Evolutionary conservation across 2,113 vertebrate species (phyloP), one percentile per base, ranked within the genome.

Genomic region (Nyctibius bracteatus): DNA sequence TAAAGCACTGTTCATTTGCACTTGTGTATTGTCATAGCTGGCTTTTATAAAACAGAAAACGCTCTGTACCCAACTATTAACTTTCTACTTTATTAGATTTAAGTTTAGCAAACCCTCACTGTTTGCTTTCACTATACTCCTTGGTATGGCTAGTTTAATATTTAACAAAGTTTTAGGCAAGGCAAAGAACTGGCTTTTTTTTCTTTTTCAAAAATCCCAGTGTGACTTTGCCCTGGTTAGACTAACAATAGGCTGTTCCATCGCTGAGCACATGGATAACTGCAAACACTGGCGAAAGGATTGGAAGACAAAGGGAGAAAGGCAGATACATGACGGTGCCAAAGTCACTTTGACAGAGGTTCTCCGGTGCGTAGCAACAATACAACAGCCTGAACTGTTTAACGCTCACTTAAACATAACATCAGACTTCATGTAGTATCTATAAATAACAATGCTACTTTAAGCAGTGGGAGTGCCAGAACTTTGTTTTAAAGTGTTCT

Each of bases 371-470:
- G 18, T 86, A 94, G 95, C 92, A 97, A 97, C 96, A 96, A 95
- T 93, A 91, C 87, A 96, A 94, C 94, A 96, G 92, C 79, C 92
- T 93, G 91, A 81, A 95, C 93, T 95, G 95, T 96, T 97, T 96
- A 97, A 97, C 37, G 75, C 95, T 96, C 96, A 96, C 96, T 97
- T 96, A 97, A 97, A 97, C 96, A 79, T 86, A 97, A 96, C 94
- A 97, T 97, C 94, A 96, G 84, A 47, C 94, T 90, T 88, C 95
- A 88, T 96, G 94, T 95, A 96, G 90, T 94, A 83, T 81, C 97
- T 96, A 97, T 97, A 97, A 97, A 97, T 97, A 97, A 97, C 91
- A 97, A 94, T 88, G 94, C 95, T 97, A 95, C 96, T 95, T 93
- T 51, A 77, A 95, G 86, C 28, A 0, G 65, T 77, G 81, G 91